Conservation (phyloP, 2,797 vertebrate species). For the Hoplostethus atlanticus region DNA sequence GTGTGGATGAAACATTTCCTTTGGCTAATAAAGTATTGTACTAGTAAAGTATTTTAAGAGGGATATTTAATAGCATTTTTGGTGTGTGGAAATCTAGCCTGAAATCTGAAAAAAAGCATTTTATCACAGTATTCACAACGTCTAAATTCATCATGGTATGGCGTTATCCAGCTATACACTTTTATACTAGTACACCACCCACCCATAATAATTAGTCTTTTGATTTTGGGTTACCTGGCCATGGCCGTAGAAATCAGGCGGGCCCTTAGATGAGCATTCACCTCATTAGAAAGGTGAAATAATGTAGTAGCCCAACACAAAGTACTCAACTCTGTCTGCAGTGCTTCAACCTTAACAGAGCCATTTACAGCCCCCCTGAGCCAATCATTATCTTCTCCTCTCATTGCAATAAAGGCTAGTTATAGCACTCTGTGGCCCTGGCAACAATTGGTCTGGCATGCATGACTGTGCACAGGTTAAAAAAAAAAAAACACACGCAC, state of each 20-base stretch:
- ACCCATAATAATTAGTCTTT: too few species aligned
- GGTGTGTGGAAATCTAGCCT: too few species aligned
- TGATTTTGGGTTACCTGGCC: background rate
- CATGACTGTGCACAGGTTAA: too few species aligned
- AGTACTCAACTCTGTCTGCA: background rate
- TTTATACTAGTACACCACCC: too few species aligned
- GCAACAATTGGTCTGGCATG: constrained; percentile 1
- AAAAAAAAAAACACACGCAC: background rate
- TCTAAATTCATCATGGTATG: too few species aligned
- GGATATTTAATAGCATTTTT: too few species aligned
- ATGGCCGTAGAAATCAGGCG: background rate
- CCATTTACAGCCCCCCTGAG: constrained; percentile 1
- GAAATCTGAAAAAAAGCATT: too few species aligned
- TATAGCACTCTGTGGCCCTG: background rate
- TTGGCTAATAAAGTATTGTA: too few species aligned
- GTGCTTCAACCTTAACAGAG: background rate
- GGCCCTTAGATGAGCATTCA: background rate
- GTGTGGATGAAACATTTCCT: too few species aligned
- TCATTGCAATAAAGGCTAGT: constrained; percentile 15
- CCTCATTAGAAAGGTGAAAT: background rate
- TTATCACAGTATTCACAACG: too few species aligned
- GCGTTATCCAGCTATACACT: too few species aligned
- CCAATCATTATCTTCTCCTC: constrained; percentile 3
- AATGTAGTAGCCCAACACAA: background rate
- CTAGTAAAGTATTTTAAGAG: too few species aligned